phyloP scores from a whole-genome alignment of 2,888 invertebrate genomes.

The Scaptomyza parva region DNA sequence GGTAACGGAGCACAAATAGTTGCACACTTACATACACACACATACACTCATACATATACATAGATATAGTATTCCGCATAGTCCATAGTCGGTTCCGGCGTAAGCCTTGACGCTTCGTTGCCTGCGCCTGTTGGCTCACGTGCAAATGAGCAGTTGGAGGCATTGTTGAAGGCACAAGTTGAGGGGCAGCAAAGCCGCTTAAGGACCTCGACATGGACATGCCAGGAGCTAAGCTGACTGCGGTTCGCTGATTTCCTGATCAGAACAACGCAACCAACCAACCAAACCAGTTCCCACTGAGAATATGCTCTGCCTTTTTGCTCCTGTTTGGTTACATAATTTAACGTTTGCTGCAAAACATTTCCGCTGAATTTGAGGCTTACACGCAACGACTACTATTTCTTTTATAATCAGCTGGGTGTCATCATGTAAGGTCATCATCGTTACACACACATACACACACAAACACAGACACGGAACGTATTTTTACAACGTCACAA shows the following conservation, averaged over 20 bases:
- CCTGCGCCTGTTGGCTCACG: conserved; percentile 53
- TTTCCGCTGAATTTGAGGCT: conserved; percentile 75
- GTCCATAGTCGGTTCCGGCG: conserved; percentile 10
- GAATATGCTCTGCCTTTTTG: conserved; percentile 7
- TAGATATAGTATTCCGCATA: background rate
- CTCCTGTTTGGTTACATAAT: conserved; percentile 71
- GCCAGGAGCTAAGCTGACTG: conserved; percentile 65
- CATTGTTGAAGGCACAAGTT: no score
- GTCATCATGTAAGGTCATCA: conserved; percentile 84
- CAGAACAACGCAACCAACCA: conserved; percentile 9
- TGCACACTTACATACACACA: conserved; percentile 29
- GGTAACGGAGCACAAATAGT: conserved; percentile 60
- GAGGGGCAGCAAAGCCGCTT: conserved; percentile 69
- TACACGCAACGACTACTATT: conserved; percentile 67
- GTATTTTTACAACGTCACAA: conserved; percentile 39
- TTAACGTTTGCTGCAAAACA: conserved; percentile 75
- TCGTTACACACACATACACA: conserved; percentile 23
- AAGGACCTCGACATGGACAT: conserved; percentile 62
- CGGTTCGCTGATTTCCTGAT: conserved; percentile 68
- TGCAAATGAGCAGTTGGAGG: conserved; percentile 71
- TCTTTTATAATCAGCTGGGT: conserved; percentile 77
- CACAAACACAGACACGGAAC: conserved; percentile 39
- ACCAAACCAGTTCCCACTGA: conserved; percentile 3
- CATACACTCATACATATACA: background rate
- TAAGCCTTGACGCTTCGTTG: conserved; percentile 76